Conservation (phyloP, 2,888 invertebrate species). For the Lasioglossum morio region DNA sequence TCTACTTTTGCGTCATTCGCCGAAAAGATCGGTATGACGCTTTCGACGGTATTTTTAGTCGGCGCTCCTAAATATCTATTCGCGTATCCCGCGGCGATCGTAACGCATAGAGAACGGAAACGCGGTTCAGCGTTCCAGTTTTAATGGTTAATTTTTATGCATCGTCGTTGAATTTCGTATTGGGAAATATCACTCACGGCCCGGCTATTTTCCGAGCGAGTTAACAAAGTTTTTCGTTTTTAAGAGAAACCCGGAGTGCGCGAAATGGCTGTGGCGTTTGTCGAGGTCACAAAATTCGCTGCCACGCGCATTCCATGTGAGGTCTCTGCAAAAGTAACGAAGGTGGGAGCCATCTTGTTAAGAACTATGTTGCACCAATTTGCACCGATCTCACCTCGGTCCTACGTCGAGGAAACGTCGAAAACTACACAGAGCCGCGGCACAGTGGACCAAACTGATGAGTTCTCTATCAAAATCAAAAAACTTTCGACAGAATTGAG, state of each 20-base stretch:
- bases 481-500: too few species aligned
- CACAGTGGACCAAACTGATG: too few species aligned
- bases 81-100: constrained; percentile 33
- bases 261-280: background rate
- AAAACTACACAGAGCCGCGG: background rate
- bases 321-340: constrained; percentile 31
- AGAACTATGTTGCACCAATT: constrained; percentile 59
- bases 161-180: constrained; percentile 16
- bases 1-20: constrained; percentile 6
- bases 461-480: too few species aligned
- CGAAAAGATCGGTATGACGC: background rate
- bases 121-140: constrained; percentile 6
- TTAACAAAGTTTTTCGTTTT: constrained; percentile 4
- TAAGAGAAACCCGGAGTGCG: background rate
- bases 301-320: background rate
- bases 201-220: background rate
- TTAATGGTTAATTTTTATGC: constrained; percentile 55
- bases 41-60: constrained; percentile 27
- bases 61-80: constrained; percentile 18
- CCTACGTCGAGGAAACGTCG: background rate
- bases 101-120: background rate
- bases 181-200: background rate
- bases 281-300: background rate
- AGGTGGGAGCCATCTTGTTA: constrained; percentile 55
- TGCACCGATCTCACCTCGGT: constrained; percentile 36